These are phyloP conservation scores for Chondrilla cf. caribensis DNA, from an alignment of 37 sponge, comb jelly and placozoan genomes.

Conservation along the genomic window DNA sequence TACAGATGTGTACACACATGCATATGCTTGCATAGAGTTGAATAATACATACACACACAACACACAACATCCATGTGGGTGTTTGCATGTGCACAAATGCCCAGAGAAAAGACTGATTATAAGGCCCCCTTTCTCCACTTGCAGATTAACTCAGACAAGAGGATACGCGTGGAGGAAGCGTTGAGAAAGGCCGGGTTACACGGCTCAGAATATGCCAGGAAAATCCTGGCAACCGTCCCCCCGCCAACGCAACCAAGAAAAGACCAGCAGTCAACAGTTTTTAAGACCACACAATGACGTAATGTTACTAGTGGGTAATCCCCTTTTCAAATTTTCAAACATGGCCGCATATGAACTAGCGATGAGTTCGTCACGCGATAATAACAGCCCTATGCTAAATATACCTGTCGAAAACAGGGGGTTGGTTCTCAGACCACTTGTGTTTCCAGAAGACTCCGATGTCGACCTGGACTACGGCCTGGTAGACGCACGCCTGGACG, in stretches of 20 bases:
- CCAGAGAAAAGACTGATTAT: no score
- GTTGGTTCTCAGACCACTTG: conserved; percentile 37
- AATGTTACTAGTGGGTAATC: no score
- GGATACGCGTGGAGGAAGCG: conserved; percentile 74
- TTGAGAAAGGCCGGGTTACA: conserved; percentile 79
- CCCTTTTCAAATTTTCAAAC: no score
- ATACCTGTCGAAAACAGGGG: neutral
- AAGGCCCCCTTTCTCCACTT: no score
- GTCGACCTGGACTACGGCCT: conserved; percentile 28
- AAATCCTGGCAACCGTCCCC: conserved; percentile 51
- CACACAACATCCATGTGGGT: no score
- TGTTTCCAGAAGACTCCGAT: conserved; percentile 42
- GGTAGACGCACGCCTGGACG: conserved; percentile 23
- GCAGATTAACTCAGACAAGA: conserved; percentile 57
- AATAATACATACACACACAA: no score
- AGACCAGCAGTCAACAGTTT: conserved; percentile 73
- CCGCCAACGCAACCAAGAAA: conserved; percentile 68
- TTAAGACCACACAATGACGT: conserved; percentile 34
- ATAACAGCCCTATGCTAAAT: neutral
- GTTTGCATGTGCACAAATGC: no score
- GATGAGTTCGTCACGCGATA: no score
- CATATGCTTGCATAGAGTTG: no score
- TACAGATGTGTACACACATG: no score
- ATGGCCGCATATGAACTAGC: no score
- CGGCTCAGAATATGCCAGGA: conserved; percentile 69